Conservation (phyloP, 2,888 invertebrate species). For the Meghimatium bilineatum region DNA sequence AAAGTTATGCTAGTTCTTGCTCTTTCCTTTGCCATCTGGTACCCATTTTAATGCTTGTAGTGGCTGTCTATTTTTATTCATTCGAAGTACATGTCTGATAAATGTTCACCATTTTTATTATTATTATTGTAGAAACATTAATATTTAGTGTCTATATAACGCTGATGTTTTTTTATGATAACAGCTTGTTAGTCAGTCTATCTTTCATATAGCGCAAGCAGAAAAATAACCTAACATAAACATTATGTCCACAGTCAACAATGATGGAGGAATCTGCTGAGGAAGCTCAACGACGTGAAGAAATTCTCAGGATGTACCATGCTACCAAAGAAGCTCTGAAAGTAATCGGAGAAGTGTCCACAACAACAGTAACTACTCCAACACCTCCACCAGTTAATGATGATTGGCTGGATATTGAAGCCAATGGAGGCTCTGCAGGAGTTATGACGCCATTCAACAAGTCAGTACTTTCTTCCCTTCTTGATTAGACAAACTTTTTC, state of each 20-base stretch:
- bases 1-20: too few species aligned
- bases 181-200: too few species aligned
- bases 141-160: too few species aligned
- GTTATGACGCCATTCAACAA: conserved; percentile 45
- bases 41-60: too few species aligned
- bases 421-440: conserved; percentile 28
- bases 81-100: too few species aligned
- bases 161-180: too few species aligned
- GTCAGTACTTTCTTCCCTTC: background rate
- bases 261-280: conserved; percentile 99
- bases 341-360: conserved; percentile 98
- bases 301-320: conserved; percentile 99
- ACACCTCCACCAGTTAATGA: conserved; percentile 98
- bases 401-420: conserved; percentile 83
- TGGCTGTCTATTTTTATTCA: too few species aligned
- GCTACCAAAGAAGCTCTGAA: conserved; percentile 98
- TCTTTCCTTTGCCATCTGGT: too few species aligned
- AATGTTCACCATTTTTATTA: too few species aligned
- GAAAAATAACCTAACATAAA: background rate
- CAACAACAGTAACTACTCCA: conserved; percentile 96
- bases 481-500: background rate
- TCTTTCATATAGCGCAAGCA: too few species aligned
- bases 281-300: conserved; percentile 96
- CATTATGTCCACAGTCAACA: conserved; percentile 44
- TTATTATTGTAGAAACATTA: too few species aligned